phyloP scores from a whole-genome alignment of 1,140 invertebrate species.

The Oscheius sp. region DNA sequence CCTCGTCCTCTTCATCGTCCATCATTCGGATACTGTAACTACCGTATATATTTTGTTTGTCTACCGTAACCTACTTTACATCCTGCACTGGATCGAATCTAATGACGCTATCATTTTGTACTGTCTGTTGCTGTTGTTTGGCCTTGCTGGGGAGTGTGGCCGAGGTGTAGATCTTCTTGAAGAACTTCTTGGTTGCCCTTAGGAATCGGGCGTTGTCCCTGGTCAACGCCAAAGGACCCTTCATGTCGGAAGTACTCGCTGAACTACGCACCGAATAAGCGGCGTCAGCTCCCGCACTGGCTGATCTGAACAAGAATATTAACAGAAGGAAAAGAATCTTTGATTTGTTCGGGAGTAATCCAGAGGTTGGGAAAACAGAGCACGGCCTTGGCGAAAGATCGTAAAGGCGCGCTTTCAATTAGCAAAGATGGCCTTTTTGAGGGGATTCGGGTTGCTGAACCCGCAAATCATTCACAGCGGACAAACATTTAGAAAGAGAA shows the following conservation, averaged over 20 bases:
- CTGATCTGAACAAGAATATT: conserved; percentile 22
- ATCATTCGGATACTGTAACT: neutral
- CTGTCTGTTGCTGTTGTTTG: conserved; percentile 17
- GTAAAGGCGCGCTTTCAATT: no score
- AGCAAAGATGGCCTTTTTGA: no score
- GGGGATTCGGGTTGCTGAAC: no score
- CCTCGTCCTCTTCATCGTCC: neutral
- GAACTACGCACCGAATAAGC: conserved; percentile 9
- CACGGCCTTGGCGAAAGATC: no score
- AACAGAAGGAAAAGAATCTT: no score
- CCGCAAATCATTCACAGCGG: no score
- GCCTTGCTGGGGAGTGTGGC: conserved; percentile 20
- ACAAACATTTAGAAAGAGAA: no score
- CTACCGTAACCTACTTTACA: neutral
- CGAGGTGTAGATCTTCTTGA: conserved; percentile 35
- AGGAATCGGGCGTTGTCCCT: conserved; percentile 21
- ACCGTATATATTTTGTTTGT: neutral
- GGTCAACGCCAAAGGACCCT: conserved; percentile 8
- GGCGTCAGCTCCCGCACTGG: conserved; percentile 21
- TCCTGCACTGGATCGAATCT: neutral
- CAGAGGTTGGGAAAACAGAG: no score
- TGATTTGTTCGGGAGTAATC: no score
- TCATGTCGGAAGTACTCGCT: conserved; percentile 30
- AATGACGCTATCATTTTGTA: no score
- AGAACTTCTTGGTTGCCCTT: conserved; percentile 24